A percentile compares a stretch with the other conserved stretches of the same genome.
phyloP scores from a whole-genome alignment of 2,888 invertebrate species.

The Hylaea fasciaria region DNA sequence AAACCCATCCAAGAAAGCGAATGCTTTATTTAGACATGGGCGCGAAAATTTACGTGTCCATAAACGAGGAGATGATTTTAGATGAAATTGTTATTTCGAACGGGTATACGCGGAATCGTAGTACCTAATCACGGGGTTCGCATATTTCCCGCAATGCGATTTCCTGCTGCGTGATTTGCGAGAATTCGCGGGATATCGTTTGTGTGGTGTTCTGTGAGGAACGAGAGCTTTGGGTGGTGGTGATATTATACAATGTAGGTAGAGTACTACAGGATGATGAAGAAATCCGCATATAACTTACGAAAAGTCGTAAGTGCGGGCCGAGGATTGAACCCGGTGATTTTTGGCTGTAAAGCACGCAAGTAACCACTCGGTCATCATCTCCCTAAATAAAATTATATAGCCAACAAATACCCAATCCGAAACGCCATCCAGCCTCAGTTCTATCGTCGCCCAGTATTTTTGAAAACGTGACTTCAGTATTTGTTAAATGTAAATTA shows the following conservation, averaged over 20 bases:
- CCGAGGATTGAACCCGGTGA: no score
- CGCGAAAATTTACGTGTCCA: constrained; percentile 58
- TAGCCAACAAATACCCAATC: background rate
- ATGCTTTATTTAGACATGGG: constrained; percentile 61
- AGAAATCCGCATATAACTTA: no score
- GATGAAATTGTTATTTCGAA: constrained; percentile 31
- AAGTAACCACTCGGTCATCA: no score
- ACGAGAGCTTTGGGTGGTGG: background rate
- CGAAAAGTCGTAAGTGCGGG: no score
- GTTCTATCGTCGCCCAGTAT: constrained; percentile 55
- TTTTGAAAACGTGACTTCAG: constrained; percentile 84
- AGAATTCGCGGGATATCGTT: constrained; percentile 6
- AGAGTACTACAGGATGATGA: no score
- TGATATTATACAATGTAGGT: no score
- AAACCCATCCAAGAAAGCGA: constrained; percentile 63
- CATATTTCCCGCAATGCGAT: constrained; percentile 4
- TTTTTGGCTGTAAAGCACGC: no score
- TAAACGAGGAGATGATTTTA: constrained; percentile 49
- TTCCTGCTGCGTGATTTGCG: constrained; percentile 14
- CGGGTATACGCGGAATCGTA: constrained; percentile 24
- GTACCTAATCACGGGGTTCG: constrained; percentile 26
- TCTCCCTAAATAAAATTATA: background rate
- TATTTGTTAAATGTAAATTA: constrained; percentile 85
- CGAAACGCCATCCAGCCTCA: constrained; percentile 34
- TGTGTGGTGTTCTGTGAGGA: constrained; percentile 7